Evolutionary conservation across 2,888 invertebrate species (phyloP), one percentile per base, ranked within the genome.

Genomic region (Macrophya annulata): DNA sequence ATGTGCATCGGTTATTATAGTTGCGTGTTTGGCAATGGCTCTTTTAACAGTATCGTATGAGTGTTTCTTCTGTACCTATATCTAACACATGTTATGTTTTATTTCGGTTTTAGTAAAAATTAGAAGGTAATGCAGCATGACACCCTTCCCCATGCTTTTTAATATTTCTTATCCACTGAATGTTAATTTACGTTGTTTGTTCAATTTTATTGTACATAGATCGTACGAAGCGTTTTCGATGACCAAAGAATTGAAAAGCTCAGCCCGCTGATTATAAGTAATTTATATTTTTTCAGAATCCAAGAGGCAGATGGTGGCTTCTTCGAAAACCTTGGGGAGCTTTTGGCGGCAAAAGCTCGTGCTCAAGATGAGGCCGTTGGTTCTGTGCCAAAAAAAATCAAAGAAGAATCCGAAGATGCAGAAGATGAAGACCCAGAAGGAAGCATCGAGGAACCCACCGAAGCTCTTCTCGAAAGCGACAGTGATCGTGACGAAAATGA

Each of bases 231-330:
- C 15, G 71, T 15, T 43, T n/a, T 71, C 17, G 40, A 68, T 37
- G 68, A 25, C 68, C 25, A 74, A 43, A n/a, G 10, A 74, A 45
- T 12, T 4, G 15, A 0, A 9, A 25, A 21, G 74, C 10, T 45
- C 45, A 21, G 15, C n/a, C n/a, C 8, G 8, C 15, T 77, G 15
- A 40, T 25, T 10, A 51, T 31, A 2, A 21, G 2, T 37, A 25
- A 45, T 87, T 84, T 84, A 90, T 91, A 90, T 90, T 90, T 94
- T 31, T 94, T 81, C 94, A 97, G 97, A 94, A 95, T 97, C 88
- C 97, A 97, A 94, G 96, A 97, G 94, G 95, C 96, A 25, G 97
- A 97, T 93, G 97, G 96, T 89, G 96, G 97, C 81, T 97, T 97
- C 93, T 97, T 98, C 92, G 97, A 97, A 92, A 97, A 96, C 90